These are phyloP conservation scores for Melipona beecheii DNA, from an alignment of 2,888 invertebrate genomes.

Conservation along the genomic window DNA sequence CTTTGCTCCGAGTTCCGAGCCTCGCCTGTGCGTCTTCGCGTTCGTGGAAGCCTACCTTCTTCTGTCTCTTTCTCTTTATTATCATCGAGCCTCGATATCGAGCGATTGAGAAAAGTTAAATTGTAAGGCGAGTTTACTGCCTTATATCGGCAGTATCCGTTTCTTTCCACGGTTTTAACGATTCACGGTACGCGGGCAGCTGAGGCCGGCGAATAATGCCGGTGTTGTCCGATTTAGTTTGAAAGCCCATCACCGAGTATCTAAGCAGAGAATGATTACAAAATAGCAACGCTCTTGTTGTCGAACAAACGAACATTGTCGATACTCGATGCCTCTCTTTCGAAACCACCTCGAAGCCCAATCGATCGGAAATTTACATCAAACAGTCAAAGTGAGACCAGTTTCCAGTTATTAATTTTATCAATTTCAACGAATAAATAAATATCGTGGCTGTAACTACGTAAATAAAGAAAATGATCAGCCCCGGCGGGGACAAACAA, in stretches of 20 bases:
- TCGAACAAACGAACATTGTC: slow-evolving; percentile 7
- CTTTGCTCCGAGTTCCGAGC: neutral
- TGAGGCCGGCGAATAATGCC: slow-evolving; percentile 11
- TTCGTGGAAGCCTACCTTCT: neutral
- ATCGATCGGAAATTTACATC: neutral
- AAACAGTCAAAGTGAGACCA: too few relatives aligned
- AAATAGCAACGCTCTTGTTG: slow-evolving; percentile 15
- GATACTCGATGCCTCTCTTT: neutral
- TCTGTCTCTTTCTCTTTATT: neutral
- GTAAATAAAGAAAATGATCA: too few relatives aligned
- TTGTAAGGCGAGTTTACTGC: neutral
- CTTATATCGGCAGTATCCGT: neutral
- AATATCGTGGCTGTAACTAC: neutral
- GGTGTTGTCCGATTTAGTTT: slow-evolving; percentile 22
- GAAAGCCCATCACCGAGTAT: neutral
- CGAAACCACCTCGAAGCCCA: neutral
- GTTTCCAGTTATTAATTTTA: too few relatives aligned
- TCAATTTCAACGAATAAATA: neutral
- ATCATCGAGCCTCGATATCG: neutral
- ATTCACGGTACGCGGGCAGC: slow-evolving; percentile 12
- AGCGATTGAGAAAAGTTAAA: neutral
- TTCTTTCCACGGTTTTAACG: slow-evolving; percentile 21
- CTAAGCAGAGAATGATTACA: slow-evolving; percentile 21
- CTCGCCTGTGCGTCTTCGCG: neutral
- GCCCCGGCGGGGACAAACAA: neutral